Evolutionary conservation across 92 coral and sea anemone species (phyloP).

Genomic region (Pocillopora meandrina): DNA sequence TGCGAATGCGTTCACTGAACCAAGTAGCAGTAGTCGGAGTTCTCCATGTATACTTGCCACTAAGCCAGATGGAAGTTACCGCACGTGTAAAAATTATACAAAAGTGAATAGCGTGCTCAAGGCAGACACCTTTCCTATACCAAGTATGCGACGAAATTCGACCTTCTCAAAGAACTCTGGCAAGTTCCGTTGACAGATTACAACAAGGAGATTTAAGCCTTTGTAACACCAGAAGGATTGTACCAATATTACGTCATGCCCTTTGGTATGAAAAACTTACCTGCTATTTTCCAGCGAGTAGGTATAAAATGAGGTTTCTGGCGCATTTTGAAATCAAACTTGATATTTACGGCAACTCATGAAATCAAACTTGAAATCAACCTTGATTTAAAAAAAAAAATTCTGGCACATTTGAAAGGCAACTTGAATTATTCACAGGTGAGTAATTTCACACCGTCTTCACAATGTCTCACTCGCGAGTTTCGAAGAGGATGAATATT

Average conservation of each 20-base stretch:
- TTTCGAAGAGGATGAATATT: no score
- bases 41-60: slow-evolving; percentile 44
- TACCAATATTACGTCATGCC: slow-evolving; percentile 65
- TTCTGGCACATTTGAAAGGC: no score
- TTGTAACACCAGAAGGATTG: slow-evolving; percentile 56
- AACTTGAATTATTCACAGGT: no score
- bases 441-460: no score
- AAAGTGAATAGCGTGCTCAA: slow-evolving; percentile 57
- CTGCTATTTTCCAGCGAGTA: slow-evolving; percentile 47
- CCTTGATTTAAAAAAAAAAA: no score
- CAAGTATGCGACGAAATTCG: slow-evolving; percentile 51
- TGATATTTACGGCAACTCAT: no score
- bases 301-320: no score
- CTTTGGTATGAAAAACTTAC: slow-evolving; percentile 48
- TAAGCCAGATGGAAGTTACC: slow-evolving; percentile 42
- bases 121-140: slow-evolving; percentile 50
- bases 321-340: no score
- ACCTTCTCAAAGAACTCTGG: slow-evolving; percentile 65
- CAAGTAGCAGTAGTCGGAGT: slow-evolving; percentile 5
- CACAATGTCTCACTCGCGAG: no score
- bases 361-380: no score
- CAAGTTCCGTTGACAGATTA: slow-evolving; percentile 57
- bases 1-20: slow-evolving; percentile 49
- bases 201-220: slow-evolving; percentile 53
- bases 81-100: slow-evolving; percentile 51